These are phyloP conservation scores for Cylindroiulus punctatus DNA, from an alignment of 2,888 invertebrate species.

Conservation along the genomic window DNA sequence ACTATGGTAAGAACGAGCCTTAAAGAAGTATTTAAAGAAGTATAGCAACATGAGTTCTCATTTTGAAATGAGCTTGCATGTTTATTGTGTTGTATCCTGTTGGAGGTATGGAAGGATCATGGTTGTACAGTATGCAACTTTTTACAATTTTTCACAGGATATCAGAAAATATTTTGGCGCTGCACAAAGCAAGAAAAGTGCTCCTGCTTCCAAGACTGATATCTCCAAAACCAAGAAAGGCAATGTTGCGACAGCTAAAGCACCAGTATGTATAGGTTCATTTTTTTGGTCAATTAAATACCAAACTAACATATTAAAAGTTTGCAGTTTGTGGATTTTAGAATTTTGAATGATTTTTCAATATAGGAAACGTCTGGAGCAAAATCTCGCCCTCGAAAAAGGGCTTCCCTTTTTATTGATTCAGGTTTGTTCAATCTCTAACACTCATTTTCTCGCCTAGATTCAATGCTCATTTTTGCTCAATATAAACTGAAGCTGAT, in stretches of 20 bases:
- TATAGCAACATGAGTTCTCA: no score
- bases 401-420: conserved; percentile 31
- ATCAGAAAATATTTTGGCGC: conserved; percentile 31
- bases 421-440: neutral
- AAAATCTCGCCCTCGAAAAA: neutral
- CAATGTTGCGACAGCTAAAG: neutral
- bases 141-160: neutral
- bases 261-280: neutral
- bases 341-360: neutral
- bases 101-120: no score
- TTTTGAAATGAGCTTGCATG: no score
- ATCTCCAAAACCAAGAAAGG: conserved; percentile 43
- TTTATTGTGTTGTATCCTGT: no score
- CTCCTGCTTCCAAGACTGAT: conserved; percentile 4
- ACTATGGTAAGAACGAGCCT: neutral
- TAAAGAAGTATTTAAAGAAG: neutral
- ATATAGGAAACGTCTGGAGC: neutral
- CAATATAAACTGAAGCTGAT: neutral
- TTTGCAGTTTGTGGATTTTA: neutral
- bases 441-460: neutral
- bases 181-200: conserved; percentile 37
- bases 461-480: neutral
- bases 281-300: neutral
- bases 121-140: no score
- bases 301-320: neutral